phyloP scores from a whole-genome alignment of 37 sponge, comb jelly and placozoan genomes.

The Hormiphora californensis region DNA sequence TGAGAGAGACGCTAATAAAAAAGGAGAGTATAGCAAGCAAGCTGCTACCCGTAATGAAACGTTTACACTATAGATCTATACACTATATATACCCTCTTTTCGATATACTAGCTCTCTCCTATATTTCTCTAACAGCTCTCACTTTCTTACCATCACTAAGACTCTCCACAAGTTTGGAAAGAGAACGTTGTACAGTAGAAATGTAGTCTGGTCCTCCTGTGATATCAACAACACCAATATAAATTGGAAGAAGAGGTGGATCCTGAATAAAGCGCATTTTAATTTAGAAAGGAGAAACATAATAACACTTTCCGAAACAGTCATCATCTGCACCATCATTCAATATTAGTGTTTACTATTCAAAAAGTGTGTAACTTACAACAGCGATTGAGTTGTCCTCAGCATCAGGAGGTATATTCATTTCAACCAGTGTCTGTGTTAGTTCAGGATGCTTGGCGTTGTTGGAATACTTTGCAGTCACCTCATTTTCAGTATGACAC shows the following conservation, averaged over 20 bases:
- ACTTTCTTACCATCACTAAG: background rate
- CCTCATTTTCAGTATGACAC: conserved; percentile 7
- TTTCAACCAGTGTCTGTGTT: background rate
- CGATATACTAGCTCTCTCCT: too few relatives aligned
- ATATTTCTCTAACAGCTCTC: too few relatives aligned
- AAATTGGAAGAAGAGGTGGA: background rate
- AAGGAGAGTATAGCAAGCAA: too few relatives aligned
- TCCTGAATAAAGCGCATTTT: background rate
- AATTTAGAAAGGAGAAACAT: too few relatives aligned
- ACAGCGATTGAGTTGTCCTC: background rate
- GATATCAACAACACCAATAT: conserved; percentile 16
- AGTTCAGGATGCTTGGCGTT: background rate
- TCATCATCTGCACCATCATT: too few relatives aligned
- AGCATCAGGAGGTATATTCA: background rate
- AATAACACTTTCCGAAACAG: too few relatives aligned
- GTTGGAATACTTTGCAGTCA: background rate
- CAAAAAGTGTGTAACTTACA: too few relatives aligned
- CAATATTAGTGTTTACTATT: too few relatives aligned
- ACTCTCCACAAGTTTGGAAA: background rate
- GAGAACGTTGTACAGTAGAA: background rate
- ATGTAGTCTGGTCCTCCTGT: conserved; percentile 10
- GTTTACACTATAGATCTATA: too few relatives aligned
- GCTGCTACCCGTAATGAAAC: too few relatives aligned
- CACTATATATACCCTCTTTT: too few relatives aligned
- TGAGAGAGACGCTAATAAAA: too few relatives aligned